Evolutionary conservation across 2,888 invertebrate species (phyloP).

Genomic region (Apocheima hispidaria): DNA sequence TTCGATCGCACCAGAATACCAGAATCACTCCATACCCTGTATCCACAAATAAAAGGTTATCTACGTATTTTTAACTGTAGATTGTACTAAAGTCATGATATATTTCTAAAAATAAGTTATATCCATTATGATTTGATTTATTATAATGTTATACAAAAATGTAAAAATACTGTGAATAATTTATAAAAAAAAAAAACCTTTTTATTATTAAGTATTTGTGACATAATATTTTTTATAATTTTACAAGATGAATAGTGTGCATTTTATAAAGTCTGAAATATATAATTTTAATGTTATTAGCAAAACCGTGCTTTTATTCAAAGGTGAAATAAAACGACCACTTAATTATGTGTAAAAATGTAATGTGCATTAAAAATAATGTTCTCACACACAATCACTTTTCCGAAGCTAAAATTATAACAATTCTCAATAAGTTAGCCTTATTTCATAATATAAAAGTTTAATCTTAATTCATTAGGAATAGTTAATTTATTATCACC

Average conservation of each 20-base stretch:
- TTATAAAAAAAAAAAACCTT: not conserved
- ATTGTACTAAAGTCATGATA: no score
- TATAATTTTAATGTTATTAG: constrained; percentile 35
- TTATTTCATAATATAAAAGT: constrained; percentile 50
- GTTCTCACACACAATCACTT: constrained; percentile 56
- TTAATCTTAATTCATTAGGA: constrained; percentile 44
- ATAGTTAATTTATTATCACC: constrained; percentile 70
- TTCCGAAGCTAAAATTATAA: constrained; percentile 57
- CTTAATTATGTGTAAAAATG: constrained; percentile 62
- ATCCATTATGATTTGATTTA: no score
- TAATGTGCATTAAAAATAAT: constrained; percentile 72
- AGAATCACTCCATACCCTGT: no score
- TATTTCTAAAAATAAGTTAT: no score
- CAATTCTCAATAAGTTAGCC: constrained; percentile 60
- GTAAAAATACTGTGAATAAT: not conserved
- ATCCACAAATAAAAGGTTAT: no score
- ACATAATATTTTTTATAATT: constrained; percentile 8
- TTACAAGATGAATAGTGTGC: constrained; percentile 27
- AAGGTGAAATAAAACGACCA: constrained; percentile 36
- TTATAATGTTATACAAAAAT: not conserved
- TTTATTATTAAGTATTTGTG: not conserved
- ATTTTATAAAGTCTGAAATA: constrained; percentile 41
- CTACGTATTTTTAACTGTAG: no score
- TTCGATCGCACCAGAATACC: no score
- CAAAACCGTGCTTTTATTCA: constrained; percentile 2